Base-by-base conservation (phyloP, 2,113 vertebrate species). In the Ctenomys sociabilis region DNA sequence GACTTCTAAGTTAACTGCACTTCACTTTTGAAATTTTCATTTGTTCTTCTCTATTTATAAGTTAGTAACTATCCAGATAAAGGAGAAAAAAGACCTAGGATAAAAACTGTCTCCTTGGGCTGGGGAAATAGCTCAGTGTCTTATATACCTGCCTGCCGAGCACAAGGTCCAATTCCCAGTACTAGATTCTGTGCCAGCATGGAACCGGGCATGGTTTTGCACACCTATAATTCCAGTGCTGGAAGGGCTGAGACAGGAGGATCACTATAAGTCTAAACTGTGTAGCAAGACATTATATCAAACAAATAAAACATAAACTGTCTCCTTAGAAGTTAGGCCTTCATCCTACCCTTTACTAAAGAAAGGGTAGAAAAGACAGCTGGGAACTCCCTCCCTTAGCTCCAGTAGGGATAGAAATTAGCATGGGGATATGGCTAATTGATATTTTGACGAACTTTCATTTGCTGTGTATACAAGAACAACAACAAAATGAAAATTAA, bases 401-500 rank as follows among this genome's bases (percentile, higher is more conserved):
- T 40, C 32, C 10, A 54, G 3, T 5, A 26, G 1, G 45, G 16
- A 93, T 83, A 24, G 3, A 7, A 57, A 89, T 84, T 86, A 85
- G 5, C 17, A 70, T 64, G 5, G 9, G 40, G 80, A 88, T 87
- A 77, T 32, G 68, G 10, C 73, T 85, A 88, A 87, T 63, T 93
- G 21, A 77, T 54, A 77, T 72, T 93, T 86, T 88, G 81, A 75
- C 61, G 32, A 68, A 92, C 75, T 92, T 90, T 54, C 3, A 13
- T 87, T 95, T 78, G 21, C 94, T 54, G 45, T 45, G 17, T 57
- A 21, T 91, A 85, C 17, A 90, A 85, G 1, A 64, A 30, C 5
- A 94, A 83, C 40, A 92, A 90, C 28, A 72, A 88, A 92, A 87
- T 52, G 21, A 86, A 30, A 94, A 91, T 90, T 63, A 83, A 93